Percentiles rank a stretch among this genome's conserved stretches.
These are phyloP conservation scores for Phenganax marumi DNA, from an alignment of 92 coral and sea anemone genomes.

Conservation along the genomic window DNA sequence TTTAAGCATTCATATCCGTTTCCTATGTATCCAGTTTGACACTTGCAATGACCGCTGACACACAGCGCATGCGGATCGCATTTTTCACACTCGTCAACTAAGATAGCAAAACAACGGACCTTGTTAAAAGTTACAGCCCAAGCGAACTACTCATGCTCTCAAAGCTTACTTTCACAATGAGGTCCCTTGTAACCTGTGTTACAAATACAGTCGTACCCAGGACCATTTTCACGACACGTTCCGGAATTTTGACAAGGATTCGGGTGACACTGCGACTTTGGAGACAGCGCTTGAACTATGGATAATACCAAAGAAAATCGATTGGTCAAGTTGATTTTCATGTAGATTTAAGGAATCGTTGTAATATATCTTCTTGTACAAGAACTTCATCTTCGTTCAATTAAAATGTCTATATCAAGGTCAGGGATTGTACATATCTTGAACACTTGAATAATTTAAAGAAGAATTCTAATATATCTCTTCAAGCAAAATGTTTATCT, in stretches of 20 bases:
- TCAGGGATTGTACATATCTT: no score
- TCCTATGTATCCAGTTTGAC: slow-evolving; percentile 80
- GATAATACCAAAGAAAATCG: neutral
- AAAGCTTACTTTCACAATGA: slow-evolving; percentile 84
- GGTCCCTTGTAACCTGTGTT: slow-evolving; percentile 82
- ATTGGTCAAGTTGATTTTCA: neutral
- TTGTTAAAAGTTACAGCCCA: neutral
- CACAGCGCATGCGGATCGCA: slow-evolving; percentile 92
- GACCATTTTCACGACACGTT: slow-evolving; percentile 84
- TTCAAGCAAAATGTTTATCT: no score
- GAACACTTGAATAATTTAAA: no score
- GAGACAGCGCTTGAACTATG: slow-evolving; percentile 17
- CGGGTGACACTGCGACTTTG: slow-evolving; percentile 78
- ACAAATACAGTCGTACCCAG: slow-evolving; percentile 93
- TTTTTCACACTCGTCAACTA: slow-evolving; percentile 97
- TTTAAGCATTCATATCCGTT: slow-evolving; percentile 91
- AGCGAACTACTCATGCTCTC: neutral
- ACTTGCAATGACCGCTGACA: slow-evolving; percentile 80
- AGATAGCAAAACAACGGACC: neutral
- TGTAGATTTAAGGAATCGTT: no score
- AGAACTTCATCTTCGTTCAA: no score
- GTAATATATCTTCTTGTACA: no score
- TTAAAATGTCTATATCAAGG: no score
- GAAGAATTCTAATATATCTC: no score
- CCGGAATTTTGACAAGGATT: slow-evolving; percentile 96